Percentiles rank a stretch among this genome's conserved stretches.
phyloP scores from a whole-genome alignment of 30 jellyfish, hydroid and myxozoan genomes.

The Hydra vulgaris region DNA sequence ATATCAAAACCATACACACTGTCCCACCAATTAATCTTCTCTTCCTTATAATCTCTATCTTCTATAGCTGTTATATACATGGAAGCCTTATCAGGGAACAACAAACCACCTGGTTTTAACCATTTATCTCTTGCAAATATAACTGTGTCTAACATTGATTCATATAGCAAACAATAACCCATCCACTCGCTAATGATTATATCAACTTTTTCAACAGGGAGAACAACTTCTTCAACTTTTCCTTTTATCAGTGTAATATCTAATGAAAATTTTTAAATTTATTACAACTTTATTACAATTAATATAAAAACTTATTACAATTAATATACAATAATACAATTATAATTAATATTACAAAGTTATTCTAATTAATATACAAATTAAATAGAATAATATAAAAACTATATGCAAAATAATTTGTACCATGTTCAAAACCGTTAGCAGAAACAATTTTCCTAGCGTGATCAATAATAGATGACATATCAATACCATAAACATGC shows the following conservation, averaged over 20 bases:
- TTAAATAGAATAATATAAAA: too few species aligned
- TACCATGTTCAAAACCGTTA: conserved; percentile 70
- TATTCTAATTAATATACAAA: too few species aligned
- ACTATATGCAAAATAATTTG: conserved; percentile 8
- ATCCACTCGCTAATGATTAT: conserved; percentile 99
- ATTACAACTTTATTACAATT: neutral
- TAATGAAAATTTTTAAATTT: conserved; percentile 10
- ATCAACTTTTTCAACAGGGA: conserved; percentile 97
- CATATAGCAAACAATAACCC: conserved; percentile 97
- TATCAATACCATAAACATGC: conserved; percentile 90
- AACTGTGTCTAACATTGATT: conserved; percentile 97
- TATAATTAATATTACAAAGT: too few species aligned
- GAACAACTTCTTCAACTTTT: conserved; percentile 81
- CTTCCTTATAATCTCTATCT: conserved; percentile 95
- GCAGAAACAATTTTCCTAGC: conserved; percentile 65
- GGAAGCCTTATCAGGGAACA: conserved; percentile 96
- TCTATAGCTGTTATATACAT: conserved; percentile 91
- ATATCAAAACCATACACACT: conserved; percentile 98
- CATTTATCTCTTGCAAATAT: conserved; percentile 95
- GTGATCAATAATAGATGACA: conserved; percentile 86
- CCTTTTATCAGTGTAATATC: conserved; percentile 91
- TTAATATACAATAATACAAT: too few species aligned
- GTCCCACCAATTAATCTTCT: conserved; percentile 99
- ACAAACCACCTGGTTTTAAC: conserved; percentile 89
- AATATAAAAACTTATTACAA: too few species aligned